Evolutionary conservation across 1,140 invertebrate species (phyloP).

Genomic region (Tetragnatha versicolor): DNA sequence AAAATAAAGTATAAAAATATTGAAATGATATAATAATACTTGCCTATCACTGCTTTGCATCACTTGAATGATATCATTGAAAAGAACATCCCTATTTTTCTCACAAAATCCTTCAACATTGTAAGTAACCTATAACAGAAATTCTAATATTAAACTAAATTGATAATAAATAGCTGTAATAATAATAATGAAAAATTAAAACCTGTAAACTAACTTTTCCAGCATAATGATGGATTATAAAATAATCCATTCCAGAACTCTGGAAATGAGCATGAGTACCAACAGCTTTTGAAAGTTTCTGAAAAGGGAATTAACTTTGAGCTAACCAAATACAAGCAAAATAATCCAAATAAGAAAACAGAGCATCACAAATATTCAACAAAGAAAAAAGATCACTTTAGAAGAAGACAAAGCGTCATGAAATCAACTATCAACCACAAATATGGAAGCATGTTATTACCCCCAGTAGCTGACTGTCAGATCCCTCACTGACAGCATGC

Average conservation of each 20-base stretch:
- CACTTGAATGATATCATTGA: conserved; percentile 75
- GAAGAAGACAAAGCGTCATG: background rate
- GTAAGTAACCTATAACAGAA: conserved; percentile 78
- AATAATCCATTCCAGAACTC: conserved; percentile 71
- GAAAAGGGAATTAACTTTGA: conserved; percentile 18
- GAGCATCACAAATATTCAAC: background rate
- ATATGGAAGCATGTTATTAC: conserved; percentile 59
- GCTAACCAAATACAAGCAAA: conserved; percentile 46
- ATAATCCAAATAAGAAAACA: background rate
- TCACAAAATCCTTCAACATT: conserved; percentile 91
- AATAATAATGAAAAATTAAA: background rate
- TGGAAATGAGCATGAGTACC: conserved; percentile 72
- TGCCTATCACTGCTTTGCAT: conserved; percentile 78
- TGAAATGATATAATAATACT: conserved; percentile 59
- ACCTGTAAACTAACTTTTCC: conserved; percentile 72
- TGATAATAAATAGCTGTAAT: background rate
- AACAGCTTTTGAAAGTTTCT: conserved; percentile 71
- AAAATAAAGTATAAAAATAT: background rate
- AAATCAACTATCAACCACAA: background rate
- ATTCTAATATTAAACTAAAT: background rate
- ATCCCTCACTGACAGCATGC: conserved; percentile 75
- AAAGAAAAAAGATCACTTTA: background rate
- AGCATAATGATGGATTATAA: conserved; percentile 89
- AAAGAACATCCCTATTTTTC: conserved; percentile 93
- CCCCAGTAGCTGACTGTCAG: conserved; percentile 71